Evolutionary conservation across 1,140 invertebrate species (phyloP), one percentile per base, ranked within the genome.

Genomic region (Zaprionus ornatus): DNA sequence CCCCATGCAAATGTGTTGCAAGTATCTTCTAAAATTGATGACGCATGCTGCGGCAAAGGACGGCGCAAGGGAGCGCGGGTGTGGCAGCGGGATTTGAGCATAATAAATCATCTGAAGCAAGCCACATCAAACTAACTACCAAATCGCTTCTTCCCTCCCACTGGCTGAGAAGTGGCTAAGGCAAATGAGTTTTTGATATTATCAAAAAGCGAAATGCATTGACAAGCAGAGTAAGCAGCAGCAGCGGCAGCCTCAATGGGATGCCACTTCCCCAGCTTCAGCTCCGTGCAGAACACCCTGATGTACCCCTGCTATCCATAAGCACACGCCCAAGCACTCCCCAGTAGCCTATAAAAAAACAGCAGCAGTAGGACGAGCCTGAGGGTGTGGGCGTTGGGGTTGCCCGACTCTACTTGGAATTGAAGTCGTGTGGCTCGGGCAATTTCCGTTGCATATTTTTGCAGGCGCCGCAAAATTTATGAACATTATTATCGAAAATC

Each of bases 121-220:
- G 82, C 56, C 69, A 62, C 67, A 71, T 64, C 68, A 65, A 71
- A 55, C 73, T 75, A 75, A 72, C 74, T 76, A 76, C 74, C 42
- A 65, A 61, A 66, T 72, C 62, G 42, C 29, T 54, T n/a, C 17
- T 3, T 21, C 2, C 42, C 17, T 13, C n/a, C n/a, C n/a, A 32
- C 57, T 29, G 23, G 25, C 45, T 25, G 25, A 29, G 15, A 74
- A 80, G 77, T 80, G 71, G 70, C 76, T 61, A 72, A 77, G 84
- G 80, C 81, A 88, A 88, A 88, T 88, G 84, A 88, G 80, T 88
- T 88, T 88, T 88, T 88, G 85, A 88, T 88, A 90, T 81, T 88
- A 88, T 90, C 84, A 80, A 90, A 88, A 50, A 73, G 81, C 80
- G 81, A 90, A 88, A 84, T 88, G 84, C 84, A 88, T 88, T 88